Conservation (phyloP, 2,797 vertebrate species). For the Agapornis canus region DNA sequence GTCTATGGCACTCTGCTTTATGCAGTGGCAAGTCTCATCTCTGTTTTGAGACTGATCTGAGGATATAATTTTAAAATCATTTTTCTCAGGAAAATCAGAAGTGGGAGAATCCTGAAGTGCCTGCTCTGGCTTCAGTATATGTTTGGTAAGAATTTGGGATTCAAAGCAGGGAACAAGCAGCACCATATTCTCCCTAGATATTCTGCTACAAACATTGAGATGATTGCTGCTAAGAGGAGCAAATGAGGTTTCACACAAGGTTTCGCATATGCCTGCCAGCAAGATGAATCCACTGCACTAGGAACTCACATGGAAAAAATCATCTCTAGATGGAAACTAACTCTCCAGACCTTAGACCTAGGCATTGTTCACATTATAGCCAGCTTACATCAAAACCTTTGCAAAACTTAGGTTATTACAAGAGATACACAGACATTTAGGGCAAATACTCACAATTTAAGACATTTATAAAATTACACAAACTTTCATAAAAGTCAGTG, state of each 20-base stretch:
- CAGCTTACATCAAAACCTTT: background rate
- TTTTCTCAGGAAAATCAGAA: background rate
- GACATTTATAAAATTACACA: background rate
- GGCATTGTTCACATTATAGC: background rate
- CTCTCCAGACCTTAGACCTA: background rate
- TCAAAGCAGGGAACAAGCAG: background rate
- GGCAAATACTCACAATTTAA: background rate
- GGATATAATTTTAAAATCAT: background rate
- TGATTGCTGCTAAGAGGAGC: background rate
- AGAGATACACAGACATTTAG: background rate
- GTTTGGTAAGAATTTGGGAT: background rate
- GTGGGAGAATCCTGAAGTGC: background rate
- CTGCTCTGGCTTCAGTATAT: background rate
- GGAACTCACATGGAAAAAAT: background rate
- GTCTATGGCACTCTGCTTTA: background rate
- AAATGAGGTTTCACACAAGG: background rate
- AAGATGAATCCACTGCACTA: background rate
- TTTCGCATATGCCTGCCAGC: background rate
- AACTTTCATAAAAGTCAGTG: background rate
- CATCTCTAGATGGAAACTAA: background rate
- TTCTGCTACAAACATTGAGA: background rate
- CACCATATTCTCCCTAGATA: background rate
- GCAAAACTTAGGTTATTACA: background rate
- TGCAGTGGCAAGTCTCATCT: background rate
- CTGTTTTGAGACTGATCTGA: background rate